Conservation (phyloP, 2,888 invertebrate species). For the Cosmopolites sordidus region DNA sequence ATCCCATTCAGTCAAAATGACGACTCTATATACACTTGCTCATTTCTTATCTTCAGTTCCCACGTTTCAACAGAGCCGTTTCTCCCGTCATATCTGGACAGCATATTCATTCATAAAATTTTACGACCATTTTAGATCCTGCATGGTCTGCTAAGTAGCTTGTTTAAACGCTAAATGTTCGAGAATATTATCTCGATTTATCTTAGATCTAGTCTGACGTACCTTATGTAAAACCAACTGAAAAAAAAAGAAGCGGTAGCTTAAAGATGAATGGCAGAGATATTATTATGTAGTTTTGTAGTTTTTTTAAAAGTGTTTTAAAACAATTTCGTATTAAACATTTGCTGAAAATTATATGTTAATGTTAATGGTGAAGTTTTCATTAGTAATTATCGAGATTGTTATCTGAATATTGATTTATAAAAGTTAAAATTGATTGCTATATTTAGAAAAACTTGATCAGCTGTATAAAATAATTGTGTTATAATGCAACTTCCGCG, state of each 20-base stretch:
- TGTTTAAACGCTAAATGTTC: slow-evolving; percentile 17
- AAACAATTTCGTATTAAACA: too few species aligned
- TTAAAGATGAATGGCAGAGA: background rate
- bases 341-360: too few species aligned
- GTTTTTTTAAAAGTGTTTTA: too few species aligned
- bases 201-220: background rate
- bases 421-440: too few species aligned
- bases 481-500: too few species aligned
- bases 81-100: slow-evolving; percentile 21
- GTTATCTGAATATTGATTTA: too few species aligned
- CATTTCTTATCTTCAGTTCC: slow-evolving; percentile 32
- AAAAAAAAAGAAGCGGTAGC: background rate
- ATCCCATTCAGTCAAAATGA: too few species aligned
- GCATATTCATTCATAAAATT: slow-evolving; percentile 33
- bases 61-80: slow-evolving; percentile 32
- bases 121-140: slow-evolving; percentile 27
- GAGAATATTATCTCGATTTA: slow-evolving; percentile 12
- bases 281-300: too few species aligned
- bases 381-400: too few species aligned
- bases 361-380: too few species aligned
- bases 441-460: too few species aligned
- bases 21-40: background rate
- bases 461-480: too few species aligned
- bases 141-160: slow-evolving; percentile 27
- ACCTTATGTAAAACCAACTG: background rate